Percentiles rank a stretch among this genome's conserved stretches.
phyloP scores from a whole-genome alignment of 2,888 invertebrate genomes.

The Cephalotes varians region DNA sequence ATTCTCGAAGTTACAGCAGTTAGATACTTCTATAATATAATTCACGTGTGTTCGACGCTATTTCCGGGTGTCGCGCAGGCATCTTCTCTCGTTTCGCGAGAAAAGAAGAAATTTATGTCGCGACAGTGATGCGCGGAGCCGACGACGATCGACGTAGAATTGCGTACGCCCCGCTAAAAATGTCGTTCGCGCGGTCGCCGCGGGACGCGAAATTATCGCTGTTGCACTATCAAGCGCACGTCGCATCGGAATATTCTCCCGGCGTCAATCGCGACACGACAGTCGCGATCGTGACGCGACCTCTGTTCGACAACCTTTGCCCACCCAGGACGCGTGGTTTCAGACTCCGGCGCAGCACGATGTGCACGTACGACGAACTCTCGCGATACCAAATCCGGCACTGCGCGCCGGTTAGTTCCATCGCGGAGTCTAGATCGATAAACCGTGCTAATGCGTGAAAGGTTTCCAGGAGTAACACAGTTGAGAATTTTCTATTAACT shows the following conservation, averaged over 20 bases:
- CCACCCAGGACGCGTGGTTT: slow-evolving; percentile 70
- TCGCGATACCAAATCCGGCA: slow-evolving; percentile 68
- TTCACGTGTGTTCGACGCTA: slow-evolving; percentile 21
- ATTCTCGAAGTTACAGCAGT: slow-evolving; percentile 13
- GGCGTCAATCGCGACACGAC: slow-evolving; percentile 53
- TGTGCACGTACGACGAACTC: slow-evolving; percentile 55
- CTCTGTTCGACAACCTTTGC: slow-evolving; percentile 71
- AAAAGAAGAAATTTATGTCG: slow-evolving; percentile 29
- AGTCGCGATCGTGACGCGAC: slow-evolving; percentile 63
- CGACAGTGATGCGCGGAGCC: not conserved
- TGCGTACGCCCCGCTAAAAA: not conserved
- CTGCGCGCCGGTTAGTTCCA: slow-evolving; percentile 49
- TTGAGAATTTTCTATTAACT: slow-evolving; percentile 61
- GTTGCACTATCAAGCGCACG: slow-evolving; percentile 12
- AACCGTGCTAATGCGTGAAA: slow-evolving; percentile 69
- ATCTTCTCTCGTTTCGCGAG: slow-evolving; percentile 28
- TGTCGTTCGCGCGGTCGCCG: slow-evolving; percentile 3
- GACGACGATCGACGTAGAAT: not conserved
- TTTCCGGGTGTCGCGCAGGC: slow-evolving; percentile 42
- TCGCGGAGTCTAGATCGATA: slow-evolving; percentile 66
- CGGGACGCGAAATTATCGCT: slow-evolving; percentile 31
- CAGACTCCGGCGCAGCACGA: slow-evolving; percentile 31
- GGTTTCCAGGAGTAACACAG: slow-evolving; percentile 58
- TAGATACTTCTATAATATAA: slow-evolving; percentile 34
- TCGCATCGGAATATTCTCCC: not conserved